Base-by-base conservation (phyloP, 2,888 invertebrate species). In the Sarcophaga subvicina region DNA sequence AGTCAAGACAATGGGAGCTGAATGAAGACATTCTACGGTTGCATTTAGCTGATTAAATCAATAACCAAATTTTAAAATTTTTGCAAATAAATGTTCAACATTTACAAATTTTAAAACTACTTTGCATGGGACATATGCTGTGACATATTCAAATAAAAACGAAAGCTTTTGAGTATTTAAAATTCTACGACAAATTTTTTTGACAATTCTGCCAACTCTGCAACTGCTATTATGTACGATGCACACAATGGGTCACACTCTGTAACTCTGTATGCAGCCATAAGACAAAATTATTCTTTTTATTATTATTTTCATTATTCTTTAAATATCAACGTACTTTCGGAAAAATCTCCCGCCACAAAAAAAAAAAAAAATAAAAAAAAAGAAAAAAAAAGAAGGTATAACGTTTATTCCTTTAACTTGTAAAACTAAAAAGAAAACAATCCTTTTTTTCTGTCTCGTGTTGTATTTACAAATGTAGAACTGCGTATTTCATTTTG, bases 251-350 rank as follows among this genome's bases (percentile, higher is more conserved):
- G 54, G 54, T 54, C 17, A 17, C 54, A 54, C 14, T 54, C 54
- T 54, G 54, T 54, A 17, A 17, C 12, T 14, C 4, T 17, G 17
- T 17, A 54, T 17, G 14, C 54, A 54, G 4, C 54, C 54, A 54
- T 54, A 17, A 54, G 17, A 54, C 12, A 70, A 8, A 6, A 20
- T 17, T 70, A 49, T 54, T 17, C 54, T 25, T 70, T 8, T 54
- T 70, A 49, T 49, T 22, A 70, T 12, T 25, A 25, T 12, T 70
- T 70, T 12, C 17, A 70, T 49, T 45, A 47, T 22, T 69, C 47
- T 22, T 49, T 14, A 69, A 69, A 69, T 69, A 37, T 49, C 22
- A 69, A 54, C 22, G 69, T 69, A 49, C 49, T 69, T 25, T 69
- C 8, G 5, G 20, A 69, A 49, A 2, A 14, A 2, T 20, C 49